phyloP scores from a whole-genome alignment of 2,797 vertebrate species.

The Novumbra hubbsi region DNA sequence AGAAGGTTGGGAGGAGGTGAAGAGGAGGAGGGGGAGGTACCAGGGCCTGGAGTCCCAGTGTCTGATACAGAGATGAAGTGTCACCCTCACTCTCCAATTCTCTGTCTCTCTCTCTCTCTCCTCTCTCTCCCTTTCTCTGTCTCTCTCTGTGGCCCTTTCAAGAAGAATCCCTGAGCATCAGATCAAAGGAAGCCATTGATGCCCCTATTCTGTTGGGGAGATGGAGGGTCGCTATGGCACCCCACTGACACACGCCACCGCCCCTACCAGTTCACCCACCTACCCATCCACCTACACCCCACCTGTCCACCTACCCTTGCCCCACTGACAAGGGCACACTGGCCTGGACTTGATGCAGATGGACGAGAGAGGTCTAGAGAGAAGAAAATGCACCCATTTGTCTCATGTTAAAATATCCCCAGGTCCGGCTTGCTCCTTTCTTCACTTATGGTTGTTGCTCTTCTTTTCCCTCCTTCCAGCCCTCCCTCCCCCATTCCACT shows the following conservation, averaged over 20 bases:
- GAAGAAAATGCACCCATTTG: background rate
- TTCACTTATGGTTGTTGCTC: background rate
- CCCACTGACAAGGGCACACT: background rate
- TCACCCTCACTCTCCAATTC: constrained; percentile 56
- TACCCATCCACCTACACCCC: background rate
- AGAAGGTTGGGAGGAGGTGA: background rate
- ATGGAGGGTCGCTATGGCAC: constrained; percentile 31
- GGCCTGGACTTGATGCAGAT: background rate
- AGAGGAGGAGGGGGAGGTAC: constrained; percentile 50
- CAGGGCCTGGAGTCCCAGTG: constrained; percentile 71
- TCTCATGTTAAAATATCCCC: background rate
- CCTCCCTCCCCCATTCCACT: background rate
- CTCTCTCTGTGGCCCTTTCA: constrained; percentile 68
- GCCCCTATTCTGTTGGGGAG: constrained; percentile 66
- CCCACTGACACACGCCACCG: background rate
- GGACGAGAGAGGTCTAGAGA: background rate
- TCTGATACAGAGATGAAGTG: constrained; percentile 69
- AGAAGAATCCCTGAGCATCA: constrained; percentile 69
- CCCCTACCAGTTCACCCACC: background rate
- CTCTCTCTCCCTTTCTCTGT: constrained; percentile 28
- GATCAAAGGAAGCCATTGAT: constrained; percentile 77
- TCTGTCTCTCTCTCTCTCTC: constrained; percentile 32
- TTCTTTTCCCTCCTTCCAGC: background rate
- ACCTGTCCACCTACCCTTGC: background rate
- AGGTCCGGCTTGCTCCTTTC: background rate